Evolutionary conservation across 1,140 invertebrate genomes (phyloP), one percentile per base, ranked within the genome.

Genomic region (Bombus fervidus): DNA sequence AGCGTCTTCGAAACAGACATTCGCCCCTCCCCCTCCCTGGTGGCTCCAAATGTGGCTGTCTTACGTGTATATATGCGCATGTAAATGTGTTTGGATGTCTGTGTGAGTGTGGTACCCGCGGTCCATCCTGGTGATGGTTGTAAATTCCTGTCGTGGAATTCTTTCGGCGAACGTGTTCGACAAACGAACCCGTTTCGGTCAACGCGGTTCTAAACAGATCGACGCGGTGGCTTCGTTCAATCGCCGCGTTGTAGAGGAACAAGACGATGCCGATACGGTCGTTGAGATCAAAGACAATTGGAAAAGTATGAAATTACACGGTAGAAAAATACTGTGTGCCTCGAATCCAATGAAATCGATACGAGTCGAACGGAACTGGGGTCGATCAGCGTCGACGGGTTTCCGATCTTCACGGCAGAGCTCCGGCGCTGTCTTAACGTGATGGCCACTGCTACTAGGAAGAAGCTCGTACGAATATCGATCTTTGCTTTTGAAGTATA

Each of bases 241-340:
- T 76, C 31, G 31, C 34, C 74, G 53, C 37, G 34, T 41, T 75
- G 47, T 25, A 12, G 75, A 62, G 75, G 57, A 78, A 64, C 75
- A 13, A 59, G 37, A 62, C 57, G 53, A 64, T n/a, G 53, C 28
- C 75, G 57, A 62, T 18, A 77, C 57, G 57, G 62, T 78, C 9
- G 75, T 41, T 8, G 75, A 64, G 34, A 78, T 78, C 59, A 59
- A 78, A 64, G 75, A 41, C 39, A 43, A 78, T 78, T 64, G 75
- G 57, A 78, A 78, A 78, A 78, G 75, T 78, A 78, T 25, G 75
- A 78, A 78, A 78, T 78, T 78, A 78, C 75, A 41, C 57, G 75
- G 57, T 78, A 78, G 75, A 78, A 78, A 78, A 78, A 78, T 78
- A 78, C 34, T 78, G 75, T 64, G 75, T 6, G 10, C 34, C 57